A percentile compares a stretch with the other conserved stretches of the same genome.
phyloP scores from a whole-genome alignment of 1,140 invertebrate species.

The Geopemphigus sp. region DNA sequence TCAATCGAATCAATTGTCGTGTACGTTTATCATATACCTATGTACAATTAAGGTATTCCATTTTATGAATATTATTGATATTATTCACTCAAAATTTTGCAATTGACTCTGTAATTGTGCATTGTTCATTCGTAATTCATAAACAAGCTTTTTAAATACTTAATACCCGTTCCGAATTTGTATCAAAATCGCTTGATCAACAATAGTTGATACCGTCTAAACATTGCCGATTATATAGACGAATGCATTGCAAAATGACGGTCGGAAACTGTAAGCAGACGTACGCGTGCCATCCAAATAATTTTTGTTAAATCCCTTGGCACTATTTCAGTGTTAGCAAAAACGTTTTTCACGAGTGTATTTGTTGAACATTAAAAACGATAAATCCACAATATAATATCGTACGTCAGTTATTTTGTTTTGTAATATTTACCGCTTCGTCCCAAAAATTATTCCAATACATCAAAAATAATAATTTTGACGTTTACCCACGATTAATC shows the following conservation, averaged over 20 bases:
- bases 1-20: slow-evolving; percentile 55
- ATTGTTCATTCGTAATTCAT: not conserved
- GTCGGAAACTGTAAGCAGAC: not conserved
- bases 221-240: no score
- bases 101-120: not conserved
- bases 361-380: not conserved
- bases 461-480: no score
- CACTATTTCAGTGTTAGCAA: not conserved
- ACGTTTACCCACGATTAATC: no score
- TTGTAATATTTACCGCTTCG: no score
- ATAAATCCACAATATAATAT: no score
- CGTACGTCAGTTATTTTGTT: no score
- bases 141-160: not conserved
- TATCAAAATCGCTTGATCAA: not conserved
- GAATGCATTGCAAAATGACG: not conserved
- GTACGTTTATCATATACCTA: slow-evolving; percentile 53
- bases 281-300: not conserved
- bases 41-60: not conserved
- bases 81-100: not conserved
- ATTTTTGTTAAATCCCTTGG: not conserved
- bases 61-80: not conserved
- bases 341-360: not conserved
- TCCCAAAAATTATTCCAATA: no score
- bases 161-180: not conserved
- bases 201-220: not conserved